Percentiles rank a stretch among this genome's conserved stretches.
These are phyloP conservation scores for Clarias laeviceps DNA, from an alignment of 2,797 vertebrate species.

Conservation along the genomic window DNA sequence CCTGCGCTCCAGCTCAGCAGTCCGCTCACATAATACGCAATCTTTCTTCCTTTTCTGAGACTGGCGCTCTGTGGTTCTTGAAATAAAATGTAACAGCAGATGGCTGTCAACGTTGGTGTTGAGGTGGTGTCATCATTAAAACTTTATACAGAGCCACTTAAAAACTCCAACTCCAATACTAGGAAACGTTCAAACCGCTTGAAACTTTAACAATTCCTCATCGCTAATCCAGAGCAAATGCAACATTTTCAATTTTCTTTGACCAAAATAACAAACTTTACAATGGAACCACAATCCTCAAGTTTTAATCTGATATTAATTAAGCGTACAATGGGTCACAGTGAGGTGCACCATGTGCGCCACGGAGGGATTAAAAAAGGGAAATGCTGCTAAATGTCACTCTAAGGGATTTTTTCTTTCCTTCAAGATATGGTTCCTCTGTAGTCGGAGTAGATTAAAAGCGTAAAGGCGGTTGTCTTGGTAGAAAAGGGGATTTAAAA, in stretches of 20 bases:
- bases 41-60: slow-evolving; percentile 1
- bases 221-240: slow-evolving; percentile 9
- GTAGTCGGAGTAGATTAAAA: slow-evolving; percentile 70
- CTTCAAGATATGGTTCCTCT: slow-evolving; percentile 47
- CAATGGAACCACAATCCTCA: slow-evolving; percentile 9
- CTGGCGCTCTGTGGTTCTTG: background rate
- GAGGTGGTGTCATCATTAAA: background rate
- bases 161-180: background rate
- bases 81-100: slow-evolving; percentile 16
- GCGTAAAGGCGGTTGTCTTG: slow-evolving; percentile 68
- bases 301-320: slow-evolving; percentile 34
- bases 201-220: background rate
- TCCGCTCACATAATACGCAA: slow-evolving; percentile 30
- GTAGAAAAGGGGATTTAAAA: slow-evolving; percentile 61
- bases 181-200: background rate
- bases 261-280: slow-evolving; percentile 1
- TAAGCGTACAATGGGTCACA: slow-evolving; percentile 63
- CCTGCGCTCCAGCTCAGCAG: slow-evolving; percentile 20
- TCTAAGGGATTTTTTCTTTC: slow-evolving; percentile 40
- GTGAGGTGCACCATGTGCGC: slow-evolving; percentile 60
- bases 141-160: background rate
- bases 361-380: slow-evolving; percentile 58
- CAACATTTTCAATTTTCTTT: background rate
- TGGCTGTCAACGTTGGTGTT: slow-evolving; percentile 15
- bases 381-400: slow-evolving; percentile 47